Conservation (phyloP, 2,113 vertebrate species). For the Brevimyrus niger region DNA sequence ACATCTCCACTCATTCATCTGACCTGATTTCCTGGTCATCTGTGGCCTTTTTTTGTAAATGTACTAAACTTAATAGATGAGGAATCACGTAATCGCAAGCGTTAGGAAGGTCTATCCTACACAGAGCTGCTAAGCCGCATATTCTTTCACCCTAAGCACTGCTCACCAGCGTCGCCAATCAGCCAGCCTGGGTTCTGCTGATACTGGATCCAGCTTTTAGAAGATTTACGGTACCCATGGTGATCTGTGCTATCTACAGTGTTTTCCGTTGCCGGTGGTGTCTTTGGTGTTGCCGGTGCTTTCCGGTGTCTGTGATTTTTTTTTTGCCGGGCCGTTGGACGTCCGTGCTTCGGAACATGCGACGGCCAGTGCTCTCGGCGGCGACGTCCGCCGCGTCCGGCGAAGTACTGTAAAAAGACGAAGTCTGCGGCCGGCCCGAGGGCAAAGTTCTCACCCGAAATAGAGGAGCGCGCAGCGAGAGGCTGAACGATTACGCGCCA, state of each 20-base stretch:
- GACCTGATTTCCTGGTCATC: background rate
- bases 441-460: background rate
- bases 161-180: background rate
- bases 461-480: background rate
- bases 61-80: background rate
- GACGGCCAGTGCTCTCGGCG: background rate
- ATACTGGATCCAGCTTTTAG: background rate
- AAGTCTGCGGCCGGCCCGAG: background rate
- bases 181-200: background rate
- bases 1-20: background rate
- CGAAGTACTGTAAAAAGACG: too few relatives aligned
- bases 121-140: background rate
- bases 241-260: background rate
- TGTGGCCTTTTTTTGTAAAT: background rate
- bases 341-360: background rate
- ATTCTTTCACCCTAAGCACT: background rate
- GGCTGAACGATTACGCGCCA: background rate
- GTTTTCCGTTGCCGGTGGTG: background rate
- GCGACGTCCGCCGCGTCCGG: background rate
- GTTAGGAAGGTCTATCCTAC: background rate
- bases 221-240: background rate
- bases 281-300: background rate
- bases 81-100: background rate
- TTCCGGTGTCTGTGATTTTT: background rate
- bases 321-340: background rate